phyloP scores from a whole-genome alignment of 2,888 invertebrate genomes.

The Baccha elongata region DNA sequence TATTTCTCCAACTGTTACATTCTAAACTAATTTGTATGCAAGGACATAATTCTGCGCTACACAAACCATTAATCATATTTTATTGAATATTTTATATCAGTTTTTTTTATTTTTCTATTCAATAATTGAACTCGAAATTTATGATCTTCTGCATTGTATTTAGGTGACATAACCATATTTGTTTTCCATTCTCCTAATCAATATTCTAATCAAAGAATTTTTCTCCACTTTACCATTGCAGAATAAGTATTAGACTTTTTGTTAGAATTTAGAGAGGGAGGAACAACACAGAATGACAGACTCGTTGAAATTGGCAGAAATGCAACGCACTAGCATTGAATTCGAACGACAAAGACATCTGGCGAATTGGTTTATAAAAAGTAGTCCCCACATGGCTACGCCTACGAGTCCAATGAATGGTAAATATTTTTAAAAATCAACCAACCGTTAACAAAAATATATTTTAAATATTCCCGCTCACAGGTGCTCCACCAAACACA shows the following conservation, averaged over 20 bases:
- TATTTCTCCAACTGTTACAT: background rate
- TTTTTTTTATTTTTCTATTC: background rate
- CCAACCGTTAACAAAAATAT: background rate
- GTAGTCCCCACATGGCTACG: constrained; percentile 82
- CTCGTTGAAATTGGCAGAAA: constrained; percentile 80
- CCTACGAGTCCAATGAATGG: constrained; percentile 76
- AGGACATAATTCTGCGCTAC: background rate
- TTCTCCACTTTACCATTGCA: constrained; percentile 37
- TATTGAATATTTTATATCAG: background rate
- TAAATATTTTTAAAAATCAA: background rate
- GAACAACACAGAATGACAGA: constrained; percentile 77
- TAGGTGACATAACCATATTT: background rate
- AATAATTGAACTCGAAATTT: background rate
- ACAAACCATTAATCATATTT: background rate
- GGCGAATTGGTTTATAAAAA: constrained; percentile 82
- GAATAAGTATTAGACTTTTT: constrained; percentile 67
- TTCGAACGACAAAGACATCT: constrained; percentile 82
- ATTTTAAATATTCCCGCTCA: background rate
- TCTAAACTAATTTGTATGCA: constrained; percentile 28
- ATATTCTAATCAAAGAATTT: constrained; percentile 10
- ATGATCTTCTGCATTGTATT: constrained; percentile 15
- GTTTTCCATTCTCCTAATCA: background rate
- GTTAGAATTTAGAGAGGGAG: constrained; percentile 48
- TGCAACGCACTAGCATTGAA: constrained; percentile 82
- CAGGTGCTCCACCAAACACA: constrained; percentile 54